A percentile compares a stretch with the other conserved stretches of the same genome.
phyloP scores from a whole-genome alignment of 35 echinoderm and acorn worm genomes.

The Amphiura filiformis region DNA sequence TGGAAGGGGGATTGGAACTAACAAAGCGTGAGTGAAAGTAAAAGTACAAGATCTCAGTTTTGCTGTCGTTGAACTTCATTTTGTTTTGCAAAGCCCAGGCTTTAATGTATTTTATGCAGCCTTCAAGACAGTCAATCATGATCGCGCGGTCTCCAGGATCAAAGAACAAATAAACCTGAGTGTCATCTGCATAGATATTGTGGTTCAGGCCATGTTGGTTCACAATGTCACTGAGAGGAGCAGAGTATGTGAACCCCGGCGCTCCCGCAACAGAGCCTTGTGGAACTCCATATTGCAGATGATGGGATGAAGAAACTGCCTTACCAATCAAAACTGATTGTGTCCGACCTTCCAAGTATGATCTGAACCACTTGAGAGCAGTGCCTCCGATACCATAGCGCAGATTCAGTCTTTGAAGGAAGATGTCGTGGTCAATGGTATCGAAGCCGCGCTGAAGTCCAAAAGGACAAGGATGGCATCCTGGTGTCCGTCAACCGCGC shows the following conservation, averaged over 20 bases:
- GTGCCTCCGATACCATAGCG: slow-evolving; percentile 50
- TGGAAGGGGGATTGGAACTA: neutral
- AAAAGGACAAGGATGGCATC: slow-evolving; percentile 61
- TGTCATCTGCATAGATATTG: neutral
- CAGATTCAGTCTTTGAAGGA: too few species aligned
- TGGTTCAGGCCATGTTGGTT: neutral
- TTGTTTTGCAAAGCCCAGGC: slow-evolving; percentile 9
- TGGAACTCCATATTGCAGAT: neutral
- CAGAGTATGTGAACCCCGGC: neutral
- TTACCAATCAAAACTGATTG: slow-evolving; percentile 22
- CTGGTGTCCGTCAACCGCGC: slow-evolving; percentile 34
- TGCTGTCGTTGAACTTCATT: neutral
- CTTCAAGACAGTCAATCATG: neutral
- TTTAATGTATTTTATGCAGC: slow-evolving; percentile 7
- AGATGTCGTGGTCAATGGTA: slow-evolving; percentile 37
- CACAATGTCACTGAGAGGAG: slow-evolving; percentile 31
- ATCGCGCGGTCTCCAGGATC: too few species aligned
- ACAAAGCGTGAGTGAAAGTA: neutral
- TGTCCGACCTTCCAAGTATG: slow-evolving; percentile 1
- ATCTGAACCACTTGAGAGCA: slow-evolving; percentile 41
- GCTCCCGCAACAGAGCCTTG: slow-evolving; percentile 17
- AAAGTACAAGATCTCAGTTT: too few species aligned
- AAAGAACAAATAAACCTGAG: too few species aligned
- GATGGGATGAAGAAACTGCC: neutral
- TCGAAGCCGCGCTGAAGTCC: slow-evolving; percentile 74